Evolutionary conservation across 2,113 vertebrate genomes (phyloP).

Genomic region (Tachycineta bicolor): DNA sequence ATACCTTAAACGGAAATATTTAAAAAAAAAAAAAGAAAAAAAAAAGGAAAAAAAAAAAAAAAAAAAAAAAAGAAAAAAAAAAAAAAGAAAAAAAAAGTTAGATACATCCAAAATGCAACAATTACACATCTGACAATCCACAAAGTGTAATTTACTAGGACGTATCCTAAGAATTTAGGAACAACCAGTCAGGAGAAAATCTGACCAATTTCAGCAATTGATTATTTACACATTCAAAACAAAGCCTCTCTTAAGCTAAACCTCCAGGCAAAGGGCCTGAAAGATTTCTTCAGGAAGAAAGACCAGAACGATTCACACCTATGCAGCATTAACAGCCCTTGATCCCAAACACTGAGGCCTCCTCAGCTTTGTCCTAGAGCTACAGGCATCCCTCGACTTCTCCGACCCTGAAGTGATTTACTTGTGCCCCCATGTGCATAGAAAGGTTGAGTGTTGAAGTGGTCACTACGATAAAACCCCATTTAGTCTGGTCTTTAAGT

Average conservation of each 20-base stretch:
- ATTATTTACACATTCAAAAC: slow-evolving; percentile 79
- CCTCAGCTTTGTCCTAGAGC: slow-evolving; percentile 57
- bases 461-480: slow-evolving; percentile 56
- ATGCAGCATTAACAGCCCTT: slow-evolving; percentile 71
- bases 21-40: background rate
- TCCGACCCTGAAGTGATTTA: slow-evolving; percentile 65
- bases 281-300: slow-evolving; percentile 68
- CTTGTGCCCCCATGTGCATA: slow-evolving; percentile 68
- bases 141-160: slow-evolving; percentile 85
- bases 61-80: background rate
- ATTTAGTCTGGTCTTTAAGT: slow-evolving; percentile 66
- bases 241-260: slow-evolving; percentile 74
- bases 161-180: slow-evolving; percentile 82
- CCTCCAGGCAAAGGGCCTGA: slow-evolving; percentile 71
- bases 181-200: slow-evolving; percentile 79
- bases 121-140: slow-evolving; percentile 86
- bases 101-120: slow-evolving; percentile 86
- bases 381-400: slow-evolving; percentile 66
- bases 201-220: slow-evolving; percentile 77
- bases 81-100: slow-evolving; percentile 74
- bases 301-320: slow-evolving; percentile 65
- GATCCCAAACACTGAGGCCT: slow-evolving; percentile 60
- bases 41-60: background rate
- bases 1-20: slow-evolving; percentile 86
- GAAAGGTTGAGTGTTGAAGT: slow-evolving; percentile 70